Base-by-base conservation (phyloP, 1,140 invertebrate species). In the Batillaria attramentaria region DNA sequence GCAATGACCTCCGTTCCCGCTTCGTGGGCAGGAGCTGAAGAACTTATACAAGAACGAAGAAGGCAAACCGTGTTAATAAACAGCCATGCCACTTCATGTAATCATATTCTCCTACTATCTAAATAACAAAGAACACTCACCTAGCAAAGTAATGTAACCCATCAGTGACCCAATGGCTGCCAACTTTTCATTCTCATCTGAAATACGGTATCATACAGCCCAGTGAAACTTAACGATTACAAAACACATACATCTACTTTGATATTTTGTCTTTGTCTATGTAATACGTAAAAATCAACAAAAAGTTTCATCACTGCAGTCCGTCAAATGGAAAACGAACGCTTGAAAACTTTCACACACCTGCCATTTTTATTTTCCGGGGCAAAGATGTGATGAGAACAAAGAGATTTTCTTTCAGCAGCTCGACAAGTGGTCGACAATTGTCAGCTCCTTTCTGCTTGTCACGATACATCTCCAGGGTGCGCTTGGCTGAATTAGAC, bases 321-420 rank as follows among this genome's bases (percentile, higher is more conserved):
- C n/a, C n/a, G n/a, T n/a, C n/a, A n/a, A n/a, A n/a, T n/a, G n/a
- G n/a, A n/a, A n/a, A n/a, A n/a, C n/a, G n/a, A n/a, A n/a, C n/a
- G n/a, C n/a, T n/a, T n/a, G n/a, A n/a, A n/a, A n/a, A 62, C 18
- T 28, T 8, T 28, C 39, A 31, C 66, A 60, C 66, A 89, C 87
- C 87, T 72, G 83, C 84, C 65, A 85, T 84, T 42, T 82, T 84
- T n/a, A 88, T 87, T 70, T 82, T 81, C 72, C 88, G 73, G 18
- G 87, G 87, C 4, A 89, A 78, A 3, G 87, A 84, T 62, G 85
- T 87, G 8, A 85, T 76, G 8, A 89, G 75, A 24, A 79, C 79
- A 60, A 85, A 84, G 6, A 89, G 75, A 62, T 88, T 88, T 46
- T 89, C 88, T 73, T 88, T 85, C 41, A 89, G 78, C 50, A 89